Evolutionary conservation across 2,888 invertebrate species (phyloP).

Genomic region (Platycheirus rosarum): DNA sequence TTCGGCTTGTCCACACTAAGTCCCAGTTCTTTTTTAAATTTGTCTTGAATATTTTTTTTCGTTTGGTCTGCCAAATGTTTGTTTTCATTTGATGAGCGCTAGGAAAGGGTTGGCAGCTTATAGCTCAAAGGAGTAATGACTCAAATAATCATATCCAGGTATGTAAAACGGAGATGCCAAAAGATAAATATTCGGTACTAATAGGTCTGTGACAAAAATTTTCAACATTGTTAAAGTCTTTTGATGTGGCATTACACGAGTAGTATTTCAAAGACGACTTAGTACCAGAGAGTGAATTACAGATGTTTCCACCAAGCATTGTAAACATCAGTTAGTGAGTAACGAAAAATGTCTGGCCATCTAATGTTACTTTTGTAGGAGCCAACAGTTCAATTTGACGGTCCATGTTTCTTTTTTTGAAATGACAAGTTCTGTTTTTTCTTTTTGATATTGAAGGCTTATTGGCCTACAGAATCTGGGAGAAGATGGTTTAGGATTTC

Average conservation of each 20-base stretch:
- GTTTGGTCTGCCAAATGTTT: background rate
- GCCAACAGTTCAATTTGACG: background rate
- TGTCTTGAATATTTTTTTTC: background rate
- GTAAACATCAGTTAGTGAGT: background rate
- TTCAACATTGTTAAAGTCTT: background rate
- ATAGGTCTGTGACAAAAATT: background rate
- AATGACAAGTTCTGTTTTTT: background rate
- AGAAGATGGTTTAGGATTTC: background rate
- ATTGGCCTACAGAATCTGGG: background rate
- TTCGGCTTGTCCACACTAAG: conserved; percentile 2
- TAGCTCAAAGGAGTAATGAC: conserved; percentile 9
- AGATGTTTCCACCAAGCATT: background rate
- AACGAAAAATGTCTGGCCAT: background rate
- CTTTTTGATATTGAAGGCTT: background rate
- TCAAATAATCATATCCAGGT: background rate
- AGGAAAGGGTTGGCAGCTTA: background rate
- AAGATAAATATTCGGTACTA: background rate
- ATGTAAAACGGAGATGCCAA: background rate
- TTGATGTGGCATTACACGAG: background rate
- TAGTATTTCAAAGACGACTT: background rate
- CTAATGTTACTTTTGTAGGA: too few species aligned
- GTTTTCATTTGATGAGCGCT: conserved; percentile 6
- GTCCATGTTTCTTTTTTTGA: background rate
- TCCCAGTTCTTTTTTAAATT: background rate
- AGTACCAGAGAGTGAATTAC: conserved; percentile 1